Percentiles rank a stretch among this genome's conserved stretches.
Evolutionary conservation across 2,113 vertebrate species (phyloP).

Genomic region (Onychorhynchus coronatus): DNA sequence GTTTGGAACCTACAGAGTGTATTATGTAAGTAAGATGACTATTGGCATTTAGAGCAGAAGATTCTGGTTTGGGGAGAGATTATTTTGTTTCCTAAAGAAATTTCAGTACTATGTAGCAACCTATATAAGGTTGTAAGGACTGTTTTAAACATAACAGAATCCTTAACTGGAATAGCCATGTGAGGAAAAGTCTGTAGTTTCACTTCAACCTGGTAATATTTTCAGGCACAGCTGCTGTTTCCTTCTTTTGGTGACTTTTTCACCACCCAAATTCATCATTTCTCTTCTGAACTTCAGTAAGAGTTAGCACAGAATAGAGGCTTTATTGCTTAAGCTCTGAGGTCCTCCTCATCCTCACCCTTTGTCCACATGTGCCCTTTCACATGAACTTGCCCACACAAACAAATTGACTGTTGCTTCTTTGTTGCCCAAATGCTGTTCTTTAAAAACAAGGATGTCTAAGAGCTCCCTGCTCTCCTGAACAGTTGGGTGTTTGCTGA

Average conservation of each 20-base stretch:
- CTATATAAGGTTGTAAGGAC: neutral
- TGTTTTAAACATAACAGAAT: neutral
- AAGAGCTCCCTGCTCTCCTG: neutral
- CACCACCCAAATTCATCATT: neutral
- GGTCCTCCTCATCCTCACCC: neutral
- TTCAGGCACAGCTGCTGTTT: neutral
- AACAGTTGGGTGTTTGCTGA: neutral
- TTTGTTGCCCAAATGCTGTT: neutral
- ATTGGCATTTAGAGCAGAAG: neutral
- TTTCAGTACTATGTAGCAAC: neutral
- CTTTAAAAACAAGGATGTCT: neutral
- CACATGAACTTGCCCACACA: neutral
- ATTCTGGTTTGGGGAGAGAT: neutral
- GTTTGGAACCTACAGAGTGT: neutral
- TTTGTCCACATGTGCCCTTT: neutral
- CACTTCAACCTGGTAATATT: neutral
- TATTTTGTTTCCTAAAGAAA: neutral
- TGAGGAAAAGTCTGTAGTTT: neutral
- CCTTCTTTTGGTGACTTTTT: neutral
- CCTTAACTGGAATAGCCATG: neutral
- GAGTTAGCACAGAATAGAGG: neutral
- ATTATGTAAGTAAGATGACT: neutral
- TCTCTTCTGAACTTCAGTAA: neutral
- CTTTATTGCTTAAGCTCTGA: neutral
- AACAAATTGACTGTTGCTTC: neutral